These are phyloP conservation scores for Osmerus mordax DNA, from an alignment of 2,113 vertebrate species.

Conservation along the genomic window DNA sequence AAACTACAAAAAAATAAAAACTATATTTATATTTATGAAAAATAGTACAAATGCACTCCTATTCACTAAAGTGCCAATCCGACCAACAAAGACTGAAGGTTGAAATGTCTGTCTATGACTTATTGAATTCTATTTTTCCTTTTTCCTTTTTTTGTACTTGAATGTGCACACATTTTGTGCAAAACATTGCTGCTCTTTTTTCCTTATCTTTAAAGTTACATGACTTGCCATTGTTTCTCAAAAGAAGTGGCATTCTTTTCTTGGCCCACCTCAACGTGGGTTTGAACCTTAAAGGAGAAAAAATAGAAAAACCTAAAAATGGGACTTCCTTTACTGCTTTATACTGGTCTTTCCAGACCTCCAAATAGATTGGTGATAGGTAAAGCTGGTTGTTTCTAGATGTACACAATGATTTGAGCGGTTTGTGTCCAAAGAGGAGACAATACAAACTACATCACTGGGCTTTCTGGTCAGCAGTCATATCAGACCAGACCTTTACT, in stretches of 20 bases:
- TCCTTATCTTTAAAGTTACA: constrained; percentile 70
- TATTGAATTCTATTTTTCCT: constrained; percentile 52
- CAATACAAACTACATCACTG: not conserved
- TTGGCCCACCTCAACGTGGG: constrained; percentile 63
- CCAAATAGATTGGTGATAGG: not conserved
- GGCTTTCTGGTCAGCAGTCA: not conserved
- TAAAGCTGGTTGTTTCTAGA: too few relatives aligned
- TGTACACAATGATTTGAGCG: too few relatives aligned
- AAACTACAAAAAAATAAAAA: constrained; percentile 38
- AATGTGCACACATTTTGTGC: constrained; percentile 78
- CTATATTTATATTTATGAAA: constrained; percentile 50
- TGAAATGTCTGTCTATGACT: constrained; percentile 68
- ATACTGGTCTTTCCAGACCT: constrained; percentile 19
- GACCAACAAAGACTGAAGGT: constrained; percentile 77
- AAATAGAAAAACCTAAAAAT: constrained; percentile 21
- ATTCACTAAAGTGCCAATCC: constrained; percentile 82
- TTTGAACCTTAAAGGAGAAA: constrained; percentile 41
- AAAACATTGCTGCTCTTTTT: constrained; percentile 77
- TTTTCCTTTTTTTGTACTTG: constrained; percentile 71
- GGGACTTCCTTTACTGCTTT: constrained; percentile 41
- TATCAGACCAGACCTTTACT: not conserved
- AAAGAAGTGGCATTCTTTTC: constrained; percentile 65
- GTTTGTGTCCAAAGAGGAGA: not conserved
- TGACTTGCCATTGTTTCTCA: constrained; percentile 63
- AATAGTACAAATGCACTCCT: constrained; percentile 70